These are phyloP conservation scores for Melanotus villosus DNA, from an alignment of 2,888 invertebrate genomes.

Conservation along the genomic window DNA sequence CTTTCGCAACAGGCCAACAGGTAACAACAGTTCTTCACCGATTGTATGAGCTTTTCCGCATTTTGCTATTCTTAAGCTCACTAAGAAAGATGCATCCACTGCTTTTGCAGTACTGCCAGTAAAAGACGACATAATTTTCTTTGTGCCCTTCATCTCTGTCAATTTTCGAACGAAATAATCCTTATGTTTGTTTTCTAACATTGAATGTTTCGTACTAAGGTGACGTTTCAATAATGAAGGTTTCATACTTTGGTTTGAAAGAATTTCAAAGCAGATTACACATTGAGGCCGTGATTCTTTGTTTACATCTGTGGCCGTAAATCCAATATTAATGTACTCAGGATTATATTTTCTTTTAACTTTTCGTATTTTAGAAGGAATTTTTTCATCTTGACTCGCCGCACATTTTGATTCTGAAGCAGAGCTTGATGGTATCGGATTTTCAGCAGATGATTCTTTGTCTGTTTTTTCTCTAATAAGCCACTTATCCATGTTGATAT, in stretches of 20 bases:
- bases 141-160: conserved; percentile 15
- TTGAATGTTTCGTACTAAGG: conserved; percentile 14
- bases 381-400: no score
- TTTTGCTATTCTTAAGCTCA: conserved; percentile 18
- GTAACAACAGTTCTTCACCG: conserved; percentile 17
- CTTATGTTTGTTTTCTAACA: no score
- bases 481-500: no score
- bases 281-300: conserved; percentile 11
- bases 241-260: conserved; percentile 30
- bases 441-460: no score
- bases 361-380: no score
- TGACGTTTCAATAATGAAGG: conserved; percentile 27
- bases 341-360: no score
- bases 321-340: conserved; percentile 25
- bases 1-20: conserved; percentile 18
- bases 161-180: conserved; percentile 14
- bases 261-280: conserved; percentile 19
- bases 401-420: no score
- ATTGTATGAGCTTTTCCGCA: conserved; percentile 24
- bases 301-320: conserved; percentile 11
- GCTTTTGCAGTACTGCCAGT: conserved; percentile 9
- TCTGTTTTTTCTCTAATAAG: no score
- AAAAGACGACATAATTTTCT: conserved; percentile 20
- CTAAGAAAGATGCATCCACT: conserved; percentile 19
- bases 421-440: no score